Percentiles rank a stretch among this genome's conserved stretches.
Conservation (phyloP, 2,797 vertebrate genomes). For the Megalops cyprinoides region DNA sequence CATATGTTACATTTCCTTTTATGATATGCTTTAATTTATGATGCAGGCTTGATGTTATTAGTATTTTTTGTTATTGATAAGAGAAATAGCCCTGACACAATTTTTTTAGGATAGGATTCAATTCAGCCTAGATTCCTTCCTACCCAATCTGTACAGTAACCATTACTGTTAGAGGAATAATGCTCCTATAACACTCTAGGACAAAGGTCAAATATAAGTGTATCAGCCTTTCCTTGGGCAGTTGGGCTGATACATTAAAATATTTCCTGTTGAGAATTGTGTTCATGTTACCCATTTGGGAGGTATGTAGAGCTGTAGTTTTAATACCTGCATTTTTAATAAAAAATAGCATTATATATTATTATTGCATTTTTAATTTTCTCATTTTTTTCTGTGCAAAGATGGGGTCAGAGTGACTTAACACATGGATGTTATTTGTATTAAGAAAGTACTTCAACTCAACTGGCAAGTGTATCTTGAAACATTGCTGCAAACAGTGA, state of each 20-base stretch:
- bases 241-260: not conserved
- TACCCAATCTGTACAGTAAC: too few relatives aligned
- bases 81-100: too few relatives aligned
- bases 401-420: not conserved
- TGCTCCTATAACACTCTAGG: conserved; percentile 48
- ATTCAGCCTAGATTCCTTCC: too few relatives aligned
- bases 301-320: too few relatives aligned
- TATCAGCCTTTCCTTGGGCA: conserved; percentile 56
- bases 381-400: not conserved
- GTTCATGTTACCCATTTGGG: too few relatives aligned
- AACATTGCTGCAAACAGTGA: not conserved
- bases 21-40: too few relatives aligned
- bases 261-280: not conserved
- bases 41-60: not conserved
- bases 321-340: too few relatives aligned
- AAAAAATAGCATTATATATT: too few relatives aligned
- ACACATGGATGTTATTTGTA: not conserved
- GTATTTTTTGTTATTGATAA: too few relatives aligned
- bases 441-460: not conserved
- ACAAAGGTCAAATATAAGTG: too few relatives aligned
- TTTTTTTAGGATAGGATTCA: too few relatives aligned
- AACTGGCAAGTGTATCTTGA: not conserved
- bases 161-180: too few relatives aligned
- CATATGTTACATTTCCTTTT: not conserved
- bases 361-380: not conserved